These are phyloP conservation scores for Panagrolaimus sp. DNA, from an alignment of 1,140 invertebrate species.

Conservation along the genomic window DNA sequence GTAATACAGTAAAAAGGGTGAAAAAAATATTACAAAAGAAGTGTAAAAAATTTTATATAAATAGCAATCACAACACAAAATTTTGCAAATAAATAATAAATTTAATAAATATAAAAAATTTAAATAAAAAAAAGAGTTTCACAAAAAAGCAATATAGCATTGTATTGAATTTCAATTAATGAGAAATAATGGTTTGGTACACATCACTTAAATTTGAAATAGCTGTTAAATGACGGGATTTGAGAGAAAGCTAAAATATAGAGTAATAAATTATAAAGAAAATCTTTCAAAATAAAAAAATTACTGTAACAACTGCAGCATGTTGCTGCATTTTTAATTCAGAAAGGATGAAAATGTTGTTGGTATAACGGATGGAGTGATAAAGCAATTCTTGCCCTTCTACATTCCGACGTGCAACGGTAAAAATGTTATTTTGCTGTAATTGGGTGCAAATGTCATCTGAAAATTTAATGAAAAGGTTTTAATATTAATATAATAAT, in stretches of 20 bases:
- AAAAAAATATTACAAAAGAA: too few relatives aligned
- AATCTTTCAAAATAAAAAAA: background rate
- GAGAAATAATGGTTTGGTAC: constrained; percentile 79
- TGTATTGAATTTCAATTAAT: too few relatives aligned
- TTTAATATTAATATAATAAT: too few relatives aligned
- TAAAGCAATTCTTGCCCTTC: constrained; percentile 99
- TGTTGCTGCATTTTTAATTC: constrained; percentile 93
- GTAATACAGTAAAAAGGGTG: too few relatives aligned
- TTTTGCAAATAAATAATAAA: too few relatives aligned
- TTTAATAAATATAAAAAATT: too few relatives aligned
- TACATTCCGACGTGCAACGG: constrained; percentile 96
- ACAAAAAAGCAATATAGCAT: too few relatives aligned
- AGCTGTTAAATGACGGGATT: constrained; percentile 86
- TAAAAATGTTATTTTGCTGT: constrained; percentile 93
- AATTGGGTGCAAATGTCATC: constrained; percentile 89
- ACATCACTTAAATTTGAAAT: constrained; percentile 82
- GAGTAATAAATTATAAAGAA: too few relatives aligned
- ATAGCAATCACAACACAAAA: too few relatives aligned
- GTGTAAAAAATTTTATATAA: too few relatives aligned
- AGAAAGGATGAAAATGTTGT: constrained; percentile 92
- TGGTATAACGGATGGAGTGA: constrained; percentile 91
- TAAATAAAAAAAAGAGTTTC: too few relatives aligned
- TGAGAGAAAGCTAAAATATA: constrained; percentile 73
- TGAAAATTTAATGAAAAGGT: too few relatives aligned
- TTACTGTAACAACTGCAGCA: constrained; percentile 78